Base-by-base conservation (phyloP, 2,797 vertebrate species). In the Coendou prehensilis region DNA sequence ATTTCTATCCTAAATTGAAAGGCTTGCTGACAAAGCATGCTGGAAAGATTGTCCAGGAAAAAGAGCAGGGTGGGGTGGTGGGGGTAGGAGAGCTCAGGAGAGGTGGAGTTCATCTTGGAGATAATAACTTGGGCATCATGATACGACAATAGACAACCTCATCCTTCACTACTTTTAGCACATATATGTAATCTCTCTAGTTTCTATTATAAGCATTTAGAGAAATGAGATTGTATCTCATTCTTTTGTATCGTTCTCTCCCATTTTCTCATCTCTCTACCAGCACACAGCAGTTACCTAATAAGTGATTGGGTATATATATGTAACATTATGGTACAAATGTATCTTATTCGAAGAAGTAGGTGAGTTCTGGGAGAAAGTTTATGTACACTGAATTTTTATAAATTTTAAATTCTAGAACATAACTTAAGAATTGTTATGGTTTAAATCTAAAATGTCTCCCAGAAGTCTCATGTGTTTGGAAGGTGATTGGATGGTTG, bases 381-480 rank as follows among this genome's bases (percentile, higher is more conserved):
- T 5, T 2, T 13, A 64, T 41, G 9, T 17, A 1, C 15, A n/a
- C 23, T 64, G 37, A 56, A 75, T 67, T 87, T 67, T 87, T 84
- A 0, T 59, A 63, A 76, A 76, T 85, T 52, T 85, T 76, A 67
- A 91, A 75, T 94, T 92, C 22, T 7, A 71, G 11, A 2, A 93
- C 78, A 79, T 45, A 67, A 6, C 2, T 82, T 79, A 18, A 89
- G 76, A 75, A 87, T 81, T 79, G 59, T 47, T 47, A 50, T 17
- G 11, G 3, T 15, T 76, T 50, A 30, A 13, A 76, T 13, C 3
- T 15, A 47, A 50, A 50, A 50, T 30, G 13, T 76, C 14, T 26
- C 45, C 14, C 13, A 17, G 30, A 50, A 50, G 45, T 76, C 45
- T 50, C 13, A 8, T 50, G 26, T 30, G 26, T 76, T 50, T 76